Evolutionary conservation across 2,888 invertebrate species (phyloP), one percentile per base, ranked within the genome.

Genomic region (Apodemia duryi): DNA sequence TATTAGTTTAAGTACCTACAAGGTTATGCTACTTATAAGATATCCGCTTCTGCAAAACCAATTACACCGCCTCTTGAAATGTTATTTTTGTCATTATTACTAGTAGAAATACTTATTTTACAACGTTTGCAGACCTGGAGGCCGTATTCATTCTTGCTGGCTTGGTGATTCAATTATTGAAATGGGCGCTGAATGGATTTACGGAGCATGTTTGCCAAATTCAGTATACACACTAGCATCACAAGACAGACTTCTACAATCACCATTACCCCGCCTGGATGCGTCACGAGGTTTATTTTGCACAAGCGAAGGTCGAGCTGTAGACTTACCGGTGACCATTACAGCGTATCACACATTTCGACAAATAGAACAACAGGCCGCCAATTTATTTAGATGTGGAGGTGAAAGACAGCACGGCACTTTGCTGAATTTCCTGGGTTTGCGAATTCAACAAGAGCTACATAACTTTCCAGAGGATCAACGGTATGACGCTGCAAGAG

Each of bases 61-160:
- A 13, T 4, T 46, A 46, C 11, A 13, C 13, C 46, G 13, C 13
- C 11, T 13, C 46, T 46, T 46, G 13, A 46, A 46, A 46, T 10
- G 3, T 43, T 43, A 46, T 46, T 46, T 11, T 43, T 43, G 43
- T 5, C 10, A 10, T 2, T 10, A 43, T 46, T 13, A 4, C 5
- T 11, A 13, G 11, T 11, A 4, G 3, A 46, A 13, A 46, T 43
- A 10, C 9, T 2, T 11, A 62, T 2, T 6, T 61, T 51, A 61
- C 35, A 63, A 43, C 41, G 28, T 71, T 86, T 79, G 64, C 81
- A 95, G 96, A 74, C 95, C 95, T 68, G 96, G 96, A 43, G 96
- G 96, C 64, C 92, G 96, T 69, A 95, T 96, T 60, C 95, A 95
- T 80, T 95, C 96, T 0, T 95, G 95, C 80, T 95, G 95, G 94